Conservation (phyloP, 2,797 vertebrate species). For the Pygocentrus nattereri region DNA sequence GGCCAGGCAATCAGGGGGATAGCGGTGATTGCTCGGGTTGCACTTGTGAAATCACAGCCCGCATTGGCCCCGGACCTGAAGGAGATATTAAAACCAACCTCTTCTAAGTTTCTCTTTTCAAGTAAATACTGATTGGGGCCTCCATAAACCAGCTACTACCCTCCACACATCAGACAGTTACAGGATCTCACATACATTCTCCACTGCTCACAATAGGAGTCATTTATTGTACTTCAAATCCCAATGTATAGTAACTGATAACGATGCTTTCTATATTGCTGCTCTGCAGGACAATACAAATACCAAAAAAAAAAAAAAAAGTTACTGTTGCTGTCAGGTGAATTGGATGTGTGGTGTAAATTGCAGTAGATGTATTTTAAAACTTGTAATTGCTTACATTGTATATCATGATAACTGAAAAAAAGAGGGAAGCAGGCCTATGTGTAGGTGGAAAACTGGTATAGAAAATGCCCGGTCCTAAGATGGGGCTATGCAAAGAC, state of each 20-base stretch:
- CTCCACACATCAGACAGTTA: constrained; percentile 57
- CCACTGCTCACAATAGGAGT: constrained; percentile 56
- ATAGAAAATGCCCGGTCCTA: constrained; percentile 39
- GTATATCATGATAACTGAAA: constrained; percentile 31
- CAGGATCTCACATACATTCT: constrained; percentile 52
- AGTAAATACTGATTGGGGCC: constrained; percentile 70
- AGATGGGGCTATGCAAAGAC: constrained; percentile 47
- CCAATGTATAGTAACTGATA: constrained; percentile 59
- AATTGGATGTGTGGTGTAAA: constrained; percentile 18
- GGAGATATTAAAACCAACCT: constrained; percentile 69
- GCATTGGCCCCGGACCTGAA: constrained; percentile 65
- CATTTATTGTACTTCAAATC: constrained; percentile 61
- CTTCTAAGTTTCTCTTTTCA: constrained; percentile 66
- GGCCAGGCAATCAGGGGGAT: constrained; percentile 69
- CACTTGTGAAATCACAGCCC: constrained; percentile 75
- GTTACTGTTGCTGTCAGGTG: constrained; percentile 6
- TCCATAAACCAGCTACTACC: constrained; percentile 60
- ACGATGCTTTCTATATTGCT: constrained; percentile 44
- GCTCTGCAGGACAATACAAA: constrained; percentile 50
- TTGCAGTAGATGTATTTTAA: constrained; percentile 39
- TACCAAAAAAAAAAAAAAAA: constrained; percentile 26
- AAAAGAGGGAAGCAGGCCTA: constrained; percentile 49
- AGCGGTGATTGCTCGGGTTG: constrained; percentile 71
- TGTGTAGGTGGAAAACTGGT: constrained; percentile 51
- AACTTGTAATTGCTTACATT: constrained; percentile 45